Percentiles rank a stretch among this genome's conserved stretches.
phyloP scores from a whole-genome alignment of 1,140 invertebrate species.

The Aporrectodea caliginosa region DNA sequence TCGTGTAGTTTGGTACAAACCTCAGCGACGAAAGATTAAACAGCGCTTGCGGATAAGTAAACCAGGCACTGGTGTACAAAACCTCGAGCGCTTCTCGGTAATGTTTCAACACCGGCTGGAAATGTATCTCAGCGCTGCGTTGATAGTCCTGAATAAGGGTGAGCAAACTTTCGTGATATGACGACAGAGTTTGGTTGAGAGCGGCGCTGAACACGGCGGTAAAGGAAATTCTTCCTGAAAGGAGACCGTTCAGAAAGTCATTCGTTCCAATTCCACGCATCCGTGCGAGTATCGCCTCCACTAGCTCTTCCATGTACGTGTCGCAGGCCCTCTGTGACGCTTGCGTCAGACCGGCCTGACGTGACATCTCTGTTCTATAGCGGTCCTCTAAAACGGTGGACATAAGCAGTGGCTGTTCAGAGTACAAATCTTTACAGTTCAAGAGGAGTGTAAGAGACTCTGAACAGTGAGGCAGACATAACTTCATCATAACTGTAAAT shows the following conservation, averaged over 20 bases:
- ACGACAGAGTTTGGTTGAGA: neutral
- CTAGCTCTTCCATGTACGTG: neutral
- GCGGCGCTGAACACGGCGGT: neutral
- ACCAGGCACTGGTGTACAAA: neutral
- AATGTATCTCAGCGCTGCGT: neutral
- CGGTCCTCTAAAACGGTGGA: neutral
- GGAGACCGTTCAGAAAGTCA: neutral
- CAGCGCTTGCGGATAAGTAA: neutral
- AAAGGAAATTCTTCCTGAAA: neutral
- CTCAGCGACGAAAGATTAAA: neutral
- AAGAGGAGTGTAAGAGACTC: neutral
- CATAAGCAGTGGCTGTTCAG: neutral
- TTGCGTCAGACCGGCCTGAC: neutral
- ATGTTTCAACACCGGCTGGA: neutral
- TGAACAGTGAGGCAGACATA: neutral
- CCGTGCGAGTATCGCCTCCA: neutral
- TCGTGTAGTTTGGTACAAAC: neutral
- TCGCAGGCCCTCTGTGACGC: neutral
- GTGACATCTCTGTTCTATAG: neutral
- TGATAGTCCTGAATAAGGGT: neutral
- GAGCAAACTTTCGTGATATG: neutral
- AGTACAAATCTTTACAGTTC: neutral
- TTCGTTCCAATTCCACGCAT: neutral
- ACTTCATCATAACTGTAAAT: neutral
- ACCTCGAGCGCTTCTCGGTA: neutral